phyloP scores from a whole-genome alignment of 2,888 invertebrate species.

The Patella ulyssiponensis region DNA sequence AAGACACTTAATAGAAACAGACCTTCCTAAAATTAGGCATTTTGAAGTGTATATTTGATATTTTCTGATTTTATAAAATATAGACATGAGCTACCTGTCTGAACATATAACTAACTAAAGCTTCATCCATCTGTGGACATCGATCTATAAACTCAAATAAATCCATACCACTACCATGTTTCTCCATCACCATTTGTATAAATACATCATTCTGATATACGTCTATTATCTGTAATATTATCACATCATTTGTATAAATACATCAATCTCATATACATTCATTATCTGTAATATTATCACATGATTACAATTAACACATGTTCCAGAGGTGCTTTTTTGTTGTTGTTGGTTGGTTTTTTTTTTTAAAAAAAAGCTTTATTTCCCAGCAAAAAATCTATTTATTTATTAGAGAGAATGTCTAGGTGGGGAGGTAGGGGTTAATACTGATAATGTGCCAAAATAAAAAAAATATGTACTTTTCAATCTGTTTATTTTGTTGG shows the following conservation, averaged over 20 bases:
- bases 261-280: slow-evolving; percentile 81
- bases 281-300: slow-evolving; percentile 72
- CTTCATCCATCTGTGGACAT: slow-evolving; percentile 79
- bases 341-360: too few relatives aligned
- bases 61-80: background rate
- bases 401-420: too few relatives aligned
- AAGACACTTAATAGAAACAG: too few relatives aligned
- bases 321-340: too few relatives aligned
- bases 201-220: slow-evolving; percentile 81
- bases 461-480: too few relatives aligned
- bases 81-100: slow-evolving; percentile 76
- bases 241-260: slow-evolving; percentile 75
- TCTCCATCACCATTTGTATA: slow-evolving; percentile 85
- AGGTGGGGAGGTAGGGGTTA: too few relatives aligned
- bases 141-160: slow-evolving; percentile 85
- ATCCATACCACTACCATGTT: slow-evolving; percentile 84
- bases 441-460: too few relatives aligned
- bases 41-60: background rate
- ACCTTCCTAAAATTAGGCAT: too few relatives aligned
- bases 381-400: too few relatives aligned
- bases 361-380: too few relatives aligned
- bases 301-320: background rate
- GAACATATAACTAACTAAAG: slow-evolving; percentile 81
- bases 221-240: slow-evolving; percentile 75
- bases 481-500: too few relatives aligned